A percentile compares a stretch with the other conserved stretches of the same genome.
Evolutionary conservation across 1,140 invertebrate species (phyloP).

Genomic region (Gonioctena quinquepunctata): DNA sequence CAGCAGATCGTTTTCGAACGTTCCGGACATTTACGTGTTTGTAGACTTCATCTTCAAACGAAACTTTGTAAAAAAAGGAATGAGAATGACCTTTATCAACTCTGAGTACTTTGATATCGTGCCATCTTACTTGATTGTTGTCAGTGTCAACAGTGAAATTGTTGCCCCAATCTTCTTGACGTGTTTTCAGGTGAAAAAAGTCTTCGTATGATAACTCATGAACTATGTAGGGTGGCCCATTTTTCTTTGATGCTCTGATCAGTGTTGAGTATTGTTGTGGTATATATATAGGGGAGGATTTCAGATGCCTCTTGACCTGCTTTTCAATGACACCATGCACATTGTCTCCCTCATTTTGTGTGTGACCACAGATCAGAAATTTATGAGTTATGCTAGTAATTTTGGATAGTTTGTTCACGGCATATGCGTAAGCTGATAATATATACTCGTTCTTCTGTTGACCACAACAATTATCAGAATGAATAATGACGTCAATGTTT

Average conservation of each 20-base stretch:
- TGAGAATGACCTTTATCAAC: not conserved
- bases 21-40: not conserved
- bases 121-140: not conserved
- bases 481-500: conserved; percentile 32
- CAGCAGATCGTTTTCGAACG: not conserved
- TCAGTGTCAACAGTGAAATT: conserved; percentile 4
- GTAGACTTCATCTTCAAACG: not conserved
- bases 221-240: conserved; percentile 33
- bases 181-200: conserved; percentile 1
- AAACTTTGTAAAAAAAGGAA: conserved; percentile 2
- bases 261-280: conserved; percentile 23
- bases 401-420: conserved; percentile 35
- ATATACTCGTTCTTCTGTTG: conserved; percentile 57
- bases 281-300: conserved; percentile 26
- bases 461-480: conserved; percentile 54
- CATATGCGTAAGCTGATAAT: conserved; percentile 46
- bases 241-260: conserved; percentile 43
- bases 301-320: conserved; percentile 14
- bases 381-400: conserved; percentile 47
- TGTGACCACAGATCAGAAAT: conserved; percentile 46
- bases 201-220: conserved; percentile 6
- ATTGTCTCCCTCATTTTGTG: conserved; percentile 47
- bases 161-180: conserved; percentile 1
- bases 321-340: conserved; percentile 47
- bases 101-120: conserved; percentile 11